Evolutionary conservation across 2,888 invertebrate genomes (phyloP).

Genomic region (Bursaphelenchus okinawaensis): DNA sequence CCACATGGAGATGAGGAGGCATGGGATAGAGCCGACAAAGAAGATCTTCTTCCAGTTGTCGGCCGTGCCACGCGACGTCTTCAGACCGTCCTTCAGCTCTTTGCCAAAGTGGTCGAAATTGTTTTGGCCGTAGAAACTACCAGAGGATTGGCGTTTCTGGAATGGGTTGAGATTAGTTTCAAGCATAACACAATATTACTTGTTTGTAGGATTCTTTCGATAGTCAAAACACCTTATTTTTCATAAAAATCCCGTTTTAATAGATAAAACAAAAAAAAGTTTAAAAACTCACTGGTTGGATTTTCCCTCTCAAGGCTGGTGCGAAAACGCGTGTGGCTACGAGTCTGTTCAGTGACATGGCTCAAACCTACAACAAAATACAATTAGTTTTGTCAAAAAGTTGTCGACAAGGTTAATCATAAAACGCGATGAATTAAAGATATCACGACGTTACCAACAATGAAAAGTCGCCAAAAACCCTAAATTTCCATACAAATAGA

Average conservation of each 20-base stretch:
- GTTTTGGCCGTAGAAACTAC: slow-evolving; percentile 47
- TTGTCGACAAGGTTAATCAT: too few species aligned
- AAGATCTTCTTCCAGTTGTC: slow-evolving; percentile 54
- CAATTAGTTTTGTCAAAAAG: too few species aligned
- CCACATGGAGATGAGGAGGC: slow-evolving; percentile 48
- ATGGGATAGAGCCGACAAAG: slow-evolving; percentile 47
- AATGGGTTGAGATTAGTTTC: too few species aligned
- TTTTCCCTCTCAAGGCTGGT: background rate
- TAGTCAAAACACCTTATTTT: too few species aligned
- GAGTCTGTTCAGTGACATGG: background rate
- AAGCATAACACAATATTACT: too few species aligned
- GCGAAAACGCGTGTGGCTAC: background rate
- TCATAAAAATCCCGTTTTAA: too few species aligned
- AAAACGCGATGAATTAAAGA: too few species aligned
- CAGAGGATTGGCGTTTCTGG: slow-evolving; percentile 37
- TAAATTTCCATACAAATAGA: too few species aligned
- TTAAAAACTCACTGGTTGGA: background rate
- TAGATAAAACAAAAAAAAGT: background rate
- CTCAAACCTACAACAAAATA: too few species aligned
- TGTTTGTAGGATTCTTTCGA: too few species aligned
- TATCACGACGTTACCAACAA: too few species aligned
- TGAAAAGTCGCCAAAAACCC: too few species aligned
- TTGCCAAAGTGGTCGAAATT: slow-evolving; percentile 49
- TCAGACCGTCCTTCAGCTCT: slow-evolving; percentile 31
- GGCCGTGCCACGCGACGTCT: slow-evolving; percentile 42